A percentile compares a stretch with the other conserved stretches of the same genome.
These are phyloP conservation scores for Peucedramus taeniatus DNA, from an alignment of 2,113 vertebrate genomes.

Conservation along the genomic window DNA sequence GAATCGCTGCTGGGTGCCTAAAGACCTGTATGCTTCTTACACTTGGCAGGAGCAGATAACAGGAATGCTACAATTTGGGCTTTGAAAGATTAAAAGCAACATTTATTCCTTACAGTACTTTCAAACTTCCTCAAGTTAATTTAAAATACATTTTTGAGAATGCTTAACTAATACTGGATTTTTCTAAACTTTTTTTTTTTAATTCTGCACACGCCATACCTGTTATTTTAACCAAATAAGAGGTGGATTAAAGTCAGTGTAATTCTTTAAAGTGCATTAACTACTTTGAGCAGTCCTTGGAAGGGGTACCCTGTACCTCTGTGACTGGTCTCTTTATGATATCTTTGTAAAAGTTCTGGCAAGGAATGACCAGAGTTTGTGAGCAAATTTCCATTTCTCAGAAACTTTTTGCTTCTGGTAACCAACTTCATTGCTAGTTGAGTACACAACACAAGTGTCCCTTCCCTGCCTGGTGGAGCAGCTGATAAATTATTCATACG, in stretches of 20 bases:
- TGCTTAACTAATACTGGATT: neutral
- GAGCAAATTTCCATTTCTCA: neutral
- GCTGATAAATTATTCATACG: constrained; percentile 70
- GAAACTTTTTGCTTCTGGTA: neutral
- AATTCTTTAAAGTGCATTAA: constrained; percentile 39
- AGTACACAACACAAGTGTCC: constrained; percentile 57
- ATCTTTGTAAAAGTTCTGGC: constrained; percentile 19
- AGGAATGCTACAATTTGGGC: constrained; percentile 28
- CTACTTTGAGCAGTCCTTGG: constrained; percentile 7
- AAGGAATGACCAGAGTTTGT: neutral
- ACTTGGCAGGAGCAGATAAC: constrained; percentile 58
- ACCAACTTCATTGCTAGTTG: neutral
- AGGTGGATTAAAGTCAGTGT: constrained; percentile 1
- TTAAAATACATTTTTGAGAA: constrained; percentile 21
- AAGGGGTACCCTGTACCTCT: neutral
- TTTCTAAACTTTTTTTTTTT: neutral
- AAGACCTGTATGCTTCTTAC: neutral
- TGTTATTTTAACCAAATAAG: constrained; percentile 19
- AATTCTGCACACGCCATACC: neutral
- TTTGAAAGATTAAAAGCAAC: constrained; percentile 55
- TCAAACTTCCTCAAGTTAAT: constrained; percentile 24
- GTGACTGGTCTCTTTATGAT: constrained; percentile 28
- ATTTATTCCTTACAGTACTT: constrained; percentile 39
- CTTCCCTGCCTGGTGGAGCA: constrained; percentile 12
- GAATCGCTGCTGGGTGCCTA: constrained; percentile 31